Evolutionary conservation across 2,113 vertebrate species (phyloP), one percentile per base, ranked within the genome.

Genomic region (Takifugu flavidus): DNA sequence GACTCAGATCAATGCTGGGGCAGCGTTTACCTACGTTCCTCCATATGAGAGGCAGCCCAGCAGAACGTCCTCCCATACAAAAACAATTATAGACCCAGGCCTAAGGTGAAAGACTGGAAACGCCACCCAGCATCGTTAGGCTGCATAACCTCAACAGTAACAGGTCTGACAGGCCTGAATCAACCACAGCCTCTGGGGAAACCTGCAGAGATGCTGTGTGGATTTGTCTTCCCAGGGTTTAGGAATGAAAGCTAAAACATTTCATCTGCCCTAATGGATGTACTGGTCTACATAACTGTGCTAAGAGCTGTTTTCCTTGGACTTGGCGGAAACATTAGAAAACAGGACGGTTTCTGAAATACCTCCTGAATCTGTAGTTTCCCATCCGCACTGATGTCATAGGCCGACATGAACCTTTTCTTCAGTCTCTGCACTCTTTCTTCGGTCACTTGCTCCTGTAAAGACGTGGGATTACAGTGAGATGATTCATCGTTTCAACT

Each of bases 321-420:
- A 39, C 34, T 6, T 1, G 34, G 7, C 34, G 2, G 8, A 39
- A 39, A 10, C 34, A 31, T 31, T 31, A 6, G 5, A 31, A 31
- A 2, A 31, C 4, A 31, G 5, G 29, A 31, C 29, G 7, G 4
- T 31, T 31, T 14, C 45, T 14, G 7, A 6, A 13, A 13, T 80
- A 98, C 97, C 94, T 99, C 93, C 58, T 97, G 92, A 71, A 98
- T 97, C 79, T 90, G 90, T 44, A 97, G 79, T 27, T 64, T 92
- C 43, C 93, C 94, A 2, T 95, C 94, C 46, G 92, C 56, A 0
- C 91, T 91, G 58, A 88, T 70, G 6, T 92, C 73, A 0, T 92
- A 94, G 42, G 89, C 68, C 0, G 93, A 91, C 92, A 93, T 90
- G 27, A 96, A 92, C 34, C 89, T 86, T 67, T 94, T 73, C 80